A percentile compares a stretch with the other conserved stretches of the same genome.
Conservation (phyloP, 2,113 vertebrate species). For the Himantopus leucocephalus region DNA sequence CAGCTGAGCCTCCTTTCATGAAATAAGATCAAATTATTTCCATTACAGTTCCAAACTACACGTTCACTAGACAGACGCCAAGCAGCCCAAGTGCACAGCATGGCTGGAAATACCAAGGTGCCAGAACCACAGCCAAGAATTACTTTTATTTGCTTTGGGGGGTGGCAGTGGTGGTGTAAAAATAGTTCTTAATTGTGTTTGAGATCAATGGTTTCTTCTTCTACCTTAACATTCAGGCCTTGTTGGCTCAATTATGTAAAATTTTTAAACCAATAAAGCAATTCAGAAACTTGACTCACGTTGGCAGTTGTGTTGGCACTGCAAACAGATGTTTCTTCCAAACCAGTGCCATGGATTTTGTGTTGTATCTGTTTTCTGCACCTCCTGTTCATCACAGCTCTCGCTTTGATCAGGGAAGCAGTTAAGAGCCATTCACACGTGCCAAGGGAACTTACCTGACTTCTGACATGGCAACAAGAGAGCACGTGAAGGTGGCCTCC, state of each 20-base stretch:
- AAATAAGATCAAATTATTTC: not conserved
- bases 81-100: not conserved
- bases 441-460: not conserved
- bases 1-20: not conserved
- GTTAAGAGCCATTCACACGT: not conserved
- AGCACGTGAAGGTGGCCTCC: not conserved
- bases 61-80: not conserved
- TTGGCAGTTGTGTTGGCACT: fast-evolving
- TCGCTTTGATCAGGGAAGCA: fast-evolving
- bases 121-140: not conserved
- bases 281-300: fast-evolving
- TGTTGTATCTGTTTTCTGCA: not conserved
- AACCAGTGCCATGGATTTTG: fast-evolving
- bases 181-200: not conserved
- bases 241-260: not conserved
- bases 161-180: not conserved
- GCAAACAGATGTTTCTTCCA: not conserved
- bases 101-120: not conserved
- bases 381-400: not conserved
- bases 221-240: not conserved
- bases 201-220: not conserved
- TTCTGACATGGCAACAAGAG: not conserved
- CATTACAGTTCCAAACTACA: not conserved
- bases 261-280: not conserved
- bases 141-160: not conserved